A percentile compares a stretch with the other conserved stretches of the same genome.
Evolutionary conservation across 2,113 vertebrate genomes (phyloP).

Genomic region (Myxocyprinus asiaticus): DNA sequence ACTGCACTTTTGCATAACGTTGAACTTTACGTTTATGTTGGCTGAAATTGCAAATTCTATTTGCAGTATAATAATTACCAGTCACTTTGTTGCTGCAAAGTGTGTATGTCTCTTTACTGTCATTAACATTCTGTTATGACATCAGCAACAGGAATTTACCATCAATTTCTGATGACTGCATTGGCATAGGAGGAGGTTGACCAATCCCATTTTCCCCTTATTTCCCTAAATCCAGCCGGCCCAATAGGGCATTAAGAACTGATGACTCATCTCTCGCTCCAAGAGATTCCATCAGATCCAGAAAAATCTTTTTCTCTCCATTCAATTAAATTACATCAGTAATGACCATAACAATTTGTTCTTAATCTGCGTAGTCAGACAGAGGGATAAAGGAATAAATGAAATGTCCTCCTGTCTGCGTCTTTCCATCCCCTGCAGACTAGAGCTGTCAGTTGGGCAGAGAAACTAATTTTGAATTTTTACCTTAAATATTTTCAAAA

Average conservation of each 20-base stretch:
- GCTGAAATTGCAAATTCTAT: too few species aligned
- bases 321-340: neutral
- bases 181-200: neutral
- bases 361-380: neutral
- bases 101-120: too few species aligned
- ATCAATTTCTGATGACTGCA: too few species aligned
- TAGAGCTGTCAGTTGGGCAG: too few species aligned
- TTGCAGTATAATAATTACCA: too few species aligned
- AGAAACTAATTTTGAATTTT: too few species aligned
- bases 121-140: too few species aligned
- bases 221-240: neutral
- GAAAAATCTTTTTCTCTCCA: neutral
- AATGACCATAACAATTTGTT: neutral
- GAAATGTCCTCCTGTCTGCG: constrained; percentile 10
- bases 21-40: too few species aligned
- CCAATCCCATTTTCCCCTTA: neutral
- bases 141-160: too few species aligned
- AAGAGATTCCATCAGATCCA: neutral
- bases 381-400: neutral
- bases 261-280: neutral
- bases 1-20: too few species aligned
- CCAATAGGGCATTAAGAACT: neutral
- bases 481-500: too few species aligned
- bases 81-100: too few species aligned
- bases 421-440: neutral